Base-by-base conservation (phyloP, 2,888 invertebrate genomes). In the Boloria selene region DNA sequence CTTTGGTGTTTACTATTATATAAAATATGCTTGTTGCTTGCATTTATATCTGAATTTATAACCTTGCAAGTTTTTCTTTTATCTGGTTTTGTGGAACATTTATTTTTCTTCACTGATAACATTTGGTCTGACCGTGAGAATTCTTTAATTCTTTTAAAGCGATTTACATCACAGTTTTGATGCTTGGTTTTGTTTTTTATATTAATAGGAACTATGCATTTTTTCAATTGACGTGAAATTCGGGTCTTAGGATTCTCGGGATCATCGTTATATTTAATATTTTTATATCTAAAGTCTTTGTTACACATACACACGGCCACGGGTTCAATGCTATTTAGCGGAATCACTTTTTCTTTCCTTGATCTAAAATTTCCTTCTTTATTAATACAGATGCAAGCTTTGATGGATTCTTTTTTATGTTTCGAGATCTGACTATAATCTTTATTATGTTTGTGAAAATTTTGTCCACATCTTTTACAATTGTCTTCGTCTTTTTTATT, bases 61-160 rank as follows among this genome's bases (percentile, higher is more conserved):
- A 59, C 47, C 7, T 59, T 59, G 3, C 59, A 49, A 3, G 47
- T 22, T 38, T 31, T 5, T 49, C 13, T 13, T 58, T 4, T 44
- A 16, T 3, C 17, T 16, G 45, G 26, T n/a, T 22, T 58, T n/a
- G 18, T 59, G 10, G 2, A 13, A 47, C 16, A 26, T n/a, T 58
- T 14, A 47, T 47, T 31, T 17, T 49, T 7, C 13, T 49, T 49
- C 13, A 17, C 3, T 2, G 49, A 31, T 16, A 59, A 47, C 3
- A 31, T 16, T 59, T 59, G 59, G 6, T 59, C 59, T 17, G 59
- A 59, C 45, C 47, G 49, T 16, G 59, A 49, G 26, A 14, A 16
- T 4, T 58, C n/a, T 16, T 49, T 26, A 16, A 17, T 49, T 17
- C 6, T 49, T 49, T 38, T 59, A 7, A 31, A 26, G 31, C 31